Evolutionary conservation across 2,113 vertebrate species (phyloP).

Genomic region (Ophiodon elongatus): DNA sequence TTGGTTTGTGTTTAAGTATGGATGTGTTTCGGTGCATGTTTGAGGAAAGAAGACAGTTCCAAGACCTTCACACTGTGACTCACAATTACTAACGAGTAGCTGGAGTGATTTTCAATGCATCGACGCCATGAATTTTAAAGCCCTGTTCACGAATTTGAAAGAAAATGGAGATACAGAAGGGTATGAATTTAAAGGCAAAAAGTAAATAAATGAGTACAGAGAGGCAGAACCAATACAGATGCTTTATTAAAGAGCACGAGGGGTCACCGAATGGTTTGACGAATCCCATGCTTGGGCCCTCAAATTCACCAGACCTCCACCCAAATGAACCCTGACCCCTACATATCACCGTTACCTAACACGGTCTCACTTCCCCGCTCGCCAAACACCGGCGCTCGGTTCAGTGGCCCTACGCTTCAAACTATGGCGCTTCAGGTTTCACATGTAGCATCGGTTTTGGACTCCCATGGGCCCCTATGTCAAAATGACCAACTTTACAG

Average conservation of each 20-base stretch:
- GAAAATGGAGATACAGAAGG: neutral
- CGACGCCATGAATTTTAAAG: neutral
- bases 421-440: no score
- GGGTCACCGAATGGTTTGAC: neutral
- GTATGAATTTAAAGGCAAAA: neutral
- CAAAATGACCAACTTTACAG: no score
- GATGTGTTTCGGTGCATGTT: slow-evolving; percentile 31
- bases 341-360: no score
- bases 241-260: neutral
- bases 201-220: neutral
- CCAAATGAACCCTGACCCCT: no score
- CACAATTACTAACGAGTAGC: neutral
- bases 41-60: neutral
- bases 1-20: slow-evolving; percentile 18
- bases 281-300: no score
- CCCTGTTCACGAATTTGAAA: neutral
- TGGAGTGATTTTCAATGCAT: neutral
- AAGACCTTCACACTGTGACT: slow-evolving; percentile 1
- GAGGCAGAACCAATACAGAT: neutral
- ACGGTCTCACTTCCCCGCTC: no score
- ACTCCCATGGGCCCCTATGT: no score
- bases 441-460: no score
- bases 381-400: no score
- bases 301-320: neutral
- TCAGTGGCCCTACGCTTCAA: no score